Conservation (phyloP, 2,797 vertebrate species). For the Chloroceryle inda region DNA sequence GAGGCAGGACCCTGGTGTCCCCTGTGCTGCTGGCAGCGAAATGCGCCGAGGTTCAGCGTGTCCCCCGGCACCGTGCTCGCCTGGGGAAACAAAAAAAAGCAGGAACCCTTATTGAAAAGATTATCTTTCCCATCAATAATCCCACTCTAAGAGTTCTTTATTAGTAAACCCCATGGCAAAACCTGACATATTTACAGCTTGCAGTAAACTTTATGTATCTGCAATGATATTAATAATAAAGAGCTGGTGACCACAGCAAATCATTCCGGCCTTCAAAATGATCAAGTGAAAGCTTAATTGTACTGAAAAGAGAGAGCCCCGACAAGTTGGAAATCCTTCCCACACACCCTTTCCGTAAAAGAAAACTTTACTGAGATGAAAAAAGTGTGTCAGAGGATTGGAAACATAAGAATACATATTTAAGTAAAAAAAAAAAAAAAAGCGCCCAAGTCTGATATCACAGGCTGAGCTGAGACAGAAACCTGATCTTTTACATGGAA, state of each 20-base stretch:
- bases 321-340: slow-evolving; percentile 73
- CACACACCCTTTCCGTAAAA: slow-evolving; percentile 48
- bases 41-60: not conserved
- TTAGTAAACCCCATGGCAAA: slow-evolving; percentile 81
- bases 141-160: slow-evolving; percentile 78
- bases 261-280: slow-evolving; percentile 77
- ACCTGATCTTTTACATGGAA: slow-evolving; percentile 84
- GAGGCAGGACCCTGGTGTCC: not conserved
- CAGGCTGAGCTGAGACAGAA: slow-evolving; percentile 79
- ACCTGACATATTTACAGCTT: slow-evolving; percentile 84
- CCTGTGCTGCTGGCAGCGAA: not conserved
- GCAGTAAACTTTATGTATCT: slow-evolving; percentile 83
- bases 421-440: not conserved
- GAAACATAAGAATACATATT: slow-evolving; percentile 82
- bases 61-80: not conserved
- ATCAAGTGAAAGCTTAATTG: slow-evolving; percentile 82
- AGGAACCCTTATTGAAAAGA: slow-evolving; percentile 82
- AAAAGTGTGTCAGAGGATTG: slow-evolving; percentile 78
- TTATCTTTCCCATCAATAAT: slow-evolving; percentile 86
- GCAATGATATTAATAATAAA: slow-evolving; percentile 79
- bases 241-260: slow-evolving; percentile 78
- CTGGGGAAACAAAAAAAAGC: not conserved
- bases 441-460: slow-evolving; percentile 74
- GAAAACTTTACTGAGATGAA: slow-evolving; percentile 74
- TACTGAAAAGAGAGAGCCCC: slow-evolving; percentile 72